These are phyloP conservation scores for Andrena flavipes DNA, from an alignment of 2,888 invertebrate species.

Conservation along the genomic window DNA sequence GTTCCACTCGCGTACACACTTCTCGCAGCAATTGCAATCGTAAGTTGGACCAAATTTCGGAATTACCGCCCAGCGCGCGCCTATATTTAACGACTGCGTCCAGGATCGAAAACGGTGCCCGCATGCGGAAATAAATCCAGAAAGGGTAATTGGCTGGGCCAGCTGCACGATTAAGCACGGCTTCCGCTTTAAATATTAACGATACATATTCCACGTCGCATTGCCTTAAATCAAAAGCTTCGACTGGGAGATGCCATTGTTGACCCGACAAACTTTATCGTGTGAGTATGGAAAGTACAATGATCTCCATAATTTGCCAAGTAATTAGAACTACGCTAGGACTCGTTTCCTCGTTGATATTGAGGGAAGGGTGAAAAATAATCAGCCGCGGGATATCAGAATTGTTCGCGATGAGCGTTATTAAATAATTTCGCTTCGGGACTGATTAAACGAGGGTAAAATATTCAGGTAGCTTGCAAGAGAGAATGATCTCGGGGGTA, in stretches of 20 bases:
- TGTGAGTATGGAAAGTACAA: not conserved
- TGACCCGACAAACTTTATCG: slow-evolving; percentile 15
- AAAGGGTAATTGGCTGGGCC: slow-evolving; percentile 40
- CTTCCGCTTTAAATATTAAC: slow-evolving; percentile 43
- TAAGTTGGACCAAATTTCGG: slow-evolving; percentile 20
- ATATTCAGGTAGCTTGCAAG: not conserved
- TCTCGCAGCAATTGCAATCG: not conserved
- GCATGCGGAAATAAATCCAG: slow-evolving; percentile 44
- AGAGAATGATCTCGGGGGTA: not conserved
- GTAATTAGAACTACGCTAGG: slow-evolving; percentile 7
- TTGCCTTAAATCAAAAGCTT: slow-evolving; percentile 28
- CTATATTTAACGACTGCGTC: slow-evolving; percentile 28
- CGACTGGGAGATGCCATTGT: slow-evolving; percentile 27
- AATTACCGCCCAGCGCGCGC: slow-evolving; percentile 26
- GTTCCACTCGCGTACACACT: not conserved
- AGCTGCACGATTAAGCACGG: slow-evolving; percentile 32
- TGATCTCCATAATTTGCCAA: slow-evolving; percentile 37
- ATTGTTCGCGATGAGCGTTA: not conserved
- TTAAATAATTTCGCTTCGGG: not conserved
- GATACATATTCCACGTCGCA: not conserved
- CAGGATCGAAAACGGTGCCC: not conserved
- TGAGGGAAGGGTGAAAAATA: no score
- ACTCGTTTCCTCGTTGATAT: slow-evolving; percentile 6
- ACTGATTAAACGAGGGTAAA: not conserved
- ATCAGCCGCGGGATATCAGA: not conserved